These are phyloP conservation scores for Drosophila paracracens DNA, from an alignment of 2,888 invertebrate species.

Conservation along the genomic window DNA sequence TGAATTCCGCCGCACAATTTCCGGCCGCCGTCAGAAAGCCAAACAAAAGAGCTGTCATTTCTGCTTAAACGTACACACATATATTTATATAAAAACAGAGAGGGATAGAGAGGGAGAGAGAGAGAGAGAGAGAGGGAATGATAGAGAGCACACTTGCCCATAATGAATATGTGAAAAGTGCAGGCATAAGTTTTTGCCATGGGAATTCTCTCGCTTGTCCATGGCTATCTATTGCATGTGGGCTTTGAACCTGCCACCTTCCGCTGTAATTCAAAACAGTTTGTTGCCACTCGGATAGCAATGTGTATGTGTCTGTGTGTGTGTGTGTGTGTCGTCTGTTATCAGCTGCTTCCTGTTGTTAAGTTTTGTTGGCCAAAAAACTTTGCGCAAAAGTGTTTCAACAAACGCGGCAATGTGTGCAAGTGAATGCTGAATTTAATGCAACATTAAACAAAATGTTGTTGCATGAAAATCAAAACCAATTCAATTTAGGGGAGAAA, in stretches of 20 bases:
- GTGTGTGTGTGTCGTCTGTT: constrained; percentile 35
- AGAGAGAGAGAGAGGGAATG: background rate
- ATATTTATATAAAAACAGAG: constrained; percentile 1
- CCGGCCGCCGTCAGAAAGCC: constrained; percentile 49
- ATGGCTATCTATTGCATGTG: constrained; percentile 47
- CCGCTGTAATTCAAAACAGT: constrained; percentile 74
- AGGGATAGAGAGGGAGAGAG: background rate
- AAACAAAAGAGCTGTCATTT: constrained; percentile 47
- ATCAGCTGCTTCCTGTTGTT: constrained; percentile 76
- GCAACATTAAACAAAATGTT: constrained; percentile 48
- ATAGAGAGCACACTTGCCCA: constrained; percentile 11
- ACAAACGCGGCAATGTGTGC: constrained; percentile 23
- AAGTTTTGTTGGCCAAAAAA: constrained; percentile 70
- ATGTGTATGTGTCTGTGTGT: constrained; percentile 18
- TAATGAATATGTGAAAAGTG: constrained; percentile 65
- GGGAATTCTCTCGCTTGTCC: constrained; percentile 3
- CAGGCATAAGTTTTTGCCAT: constrained; percentile 62
- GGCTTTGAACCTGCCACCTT: constrained; percentile 72
- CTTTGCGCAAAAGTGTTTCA: constrained; percentile 36
- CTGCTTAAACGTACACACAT: constrained; percentile 13
- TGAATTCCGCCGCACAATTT: constrained; percentile 57
- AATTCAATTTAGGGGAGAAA: constrained; percentile 53
- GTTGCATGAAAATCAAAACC: constrained; percentile 59
- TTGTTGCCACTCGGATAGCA: constrained; percentile 66
- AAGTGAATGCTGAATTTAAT: constrained; percentile 52